Evolutionary conservation across 2,113 vertebrate genomes (phyloP), one percentile per base, ranked within the genome.

Genomic region (Opisthocomus hoazin): DNA sequence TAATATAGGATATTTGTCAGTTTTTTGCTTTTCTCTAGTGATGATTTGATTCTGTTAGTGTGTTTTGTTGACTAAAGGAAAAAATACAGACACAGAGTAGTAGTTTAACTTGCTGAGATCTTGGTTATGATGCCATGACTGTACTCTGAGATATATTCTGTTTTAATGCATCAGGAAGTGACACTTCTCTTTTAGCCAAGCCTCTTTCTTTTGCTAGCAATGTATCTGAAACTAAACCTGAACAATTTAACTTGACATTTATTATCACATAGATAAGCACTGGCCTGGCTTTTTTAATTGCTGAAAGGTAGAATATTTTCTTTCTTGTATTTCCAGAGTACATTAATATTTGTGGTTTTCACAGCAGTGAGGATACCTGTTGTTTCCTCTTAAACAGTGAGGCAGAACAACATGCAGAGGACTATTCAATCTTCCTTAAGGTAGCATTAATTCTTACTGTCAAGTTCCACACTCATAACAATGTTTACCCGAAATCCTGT

Each of bases 211-310:
- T 86, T 93, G 63, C 15, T 27, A 56, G 18, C 54, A 89, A 85
- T 92, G 19, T 83, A 69, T 87, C 90, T 93, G 71, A 65, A 97
- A 94, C 88, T 93, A 93, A 90, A 84, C 19, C 36, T 64, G 58
- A 70, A 57, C 12, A 50, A 34, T 77, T 43, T 56, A 37, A 24
- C 17, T 12, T 60, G 29, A 10, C 41, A 58, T 64, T 92, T 74
- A 12, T 14, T 74, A 12, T 34, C 13, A 45, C 11, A 11, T 20
- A 61, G 9, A 19, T 50, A 61, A 91, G 6, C 8, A 71, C 22
- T 43, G n/a, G 15, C 15, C 27, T 71, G 68, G 6, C 9, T 12
- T 48, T 69, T 58, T 48, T 10, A 29, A 16, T 64, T 1, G 0
- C 26, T 58, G 22, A n/a, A 86, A 73, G 5, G 5, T 37, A 8